Evolutionary conservation across 2,113 vertebrate species (phyloP).

Genomic region (Syngnathus scovelli): DNA sequence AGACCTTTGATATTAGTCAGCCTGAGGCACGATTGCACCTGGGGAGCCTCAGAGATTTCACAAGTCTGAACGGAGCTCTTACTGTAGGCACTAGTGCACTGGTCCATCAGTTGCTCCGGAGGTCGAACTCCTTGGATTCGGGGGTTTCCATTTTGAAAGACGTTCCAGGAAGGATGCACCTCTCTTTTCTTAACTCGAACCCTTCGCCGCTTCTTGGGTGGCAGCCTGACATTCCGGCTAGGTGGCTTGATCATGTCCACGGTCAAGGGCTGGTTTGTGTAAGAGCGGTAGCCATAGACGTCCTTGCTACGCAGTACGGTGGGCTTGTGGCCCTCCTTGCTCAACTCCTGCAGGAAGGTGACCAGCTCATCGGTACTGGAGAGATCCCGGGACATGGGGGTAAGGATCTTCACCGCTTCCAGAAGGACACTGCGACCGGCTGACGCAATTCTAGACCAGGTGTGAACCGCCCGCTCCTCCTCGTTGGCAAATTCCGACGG

Average conservation of each 20-base stretch:
- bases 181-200: slow-evolving; percentile 52
- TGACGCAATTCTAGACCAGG: slow-evolving; percentile 59
- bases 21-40: slow-evolving; percentile 52
- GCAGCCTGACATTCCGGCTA: slow-evolving; percentile 33
- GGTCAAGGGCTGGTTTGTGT: slow-evolving; percentile 48
- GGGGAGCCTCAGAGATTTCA: slow-evolving; percentile 17
- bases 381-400: slow-evolving; percentile 51
- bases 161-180: slow-evolving; percentile 63
- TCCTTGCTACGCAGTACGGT: slow-evolving; percentile 58
- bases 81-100: slow-evolving; percentile 24
- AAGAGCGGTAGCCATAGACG: slow-evolving; percentile 60
- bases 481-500: slow-evolving; percentile 51
- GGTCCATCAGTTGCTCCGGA: slow-evolving; percentile 41
- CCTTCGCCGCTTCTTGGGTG: slow-evolving; percentile 47
- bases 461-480: slow-evolving; percentile 55
- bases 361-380: slow-evolving; percentile 52
- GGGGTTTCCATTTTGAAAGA: slow-evolving; percentile 36
- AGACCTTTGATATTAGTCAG: slow-evolving; percentile 60
- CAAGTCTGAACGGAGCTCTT: slow-evolving; percentile 19
- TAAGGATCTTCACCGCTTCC: slow-evolving; percentile 63
- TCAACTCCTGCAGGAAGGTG: slow-evolving; percentile 58
- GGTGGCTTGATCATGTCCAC: slow-evolving; percentile 45
- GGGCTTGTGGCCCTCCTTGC: slow-evolving; percentile 58
- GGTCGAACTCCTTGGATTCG: slow-evolving; percentile 59
- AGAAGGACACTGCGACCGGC: slow-evolving; percentile 56